A percentile compares a stretch with the other conserved stretches of the same genome.
phyloP scores from a whole-genome alignment of 2,888 invertebrate species.

The Danaus chrysippus region DNA sequence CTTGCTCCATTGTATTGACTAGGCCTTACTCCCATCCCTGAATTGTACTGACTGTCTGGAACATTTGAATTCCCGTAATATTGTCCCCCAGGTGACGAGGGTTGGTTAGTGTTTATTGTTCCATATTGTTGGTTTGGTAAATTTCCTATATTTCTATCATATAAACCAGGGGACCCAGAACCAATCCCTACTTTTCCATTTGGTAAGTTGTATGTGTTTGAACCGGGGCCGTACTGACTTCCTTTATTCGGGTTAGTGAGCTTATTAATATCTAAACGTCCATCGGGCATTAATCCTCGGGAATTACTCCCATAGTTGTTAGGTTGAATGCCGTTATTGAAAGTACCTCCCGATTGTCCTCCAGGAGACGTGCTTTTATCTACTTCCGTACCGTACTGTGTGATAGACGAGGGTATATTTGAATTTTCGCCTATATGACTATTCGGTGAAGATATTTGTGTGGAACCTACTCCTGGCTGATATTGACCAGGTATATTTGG shows the following conservation, averaged over 20 bases:
- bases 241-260: conserved; percentile 3
- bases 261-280: not conserved
- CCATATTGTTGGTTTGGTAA: conserved; percentile 1
- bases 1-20: conserved; percentile 15
- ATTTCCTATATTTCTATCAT: conserved; percentile 16
- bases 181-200: conserved; percentile 1
- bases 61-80: conserved; percentile 15
- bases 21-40: conserved; percentile 18
- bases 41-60: not conserved
- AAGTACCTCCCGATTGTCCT: conserved; percentile 11
- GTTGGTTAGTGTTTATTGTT: not conserved
- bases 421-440: not conserved
- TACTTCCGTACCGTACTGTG: too few relatives aligned
- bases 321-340: not conserved
- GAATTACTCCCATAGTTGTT: not conserved
- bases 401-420: not conserved
- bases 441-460: not conserved
- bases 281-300: not conserved
- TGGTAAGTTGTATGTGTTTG: conserved; percentile 8
- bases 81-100: conserved; percentile 19
- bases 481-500: not conserved
- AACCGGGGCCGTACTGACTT: conserved; percentile 16
- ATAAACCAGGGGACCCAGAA: not conserved
- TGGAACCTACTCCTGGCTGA: not conserved
- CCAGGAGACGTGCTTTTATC: conserved; percentile 6